A percentile compares a stretch with the other conserved stretches of the same genome.
phyloP scores from a whole-genome alignment of 92 coral and sea anemone genomes.

The Palythoa caribaeorum region DNA sequence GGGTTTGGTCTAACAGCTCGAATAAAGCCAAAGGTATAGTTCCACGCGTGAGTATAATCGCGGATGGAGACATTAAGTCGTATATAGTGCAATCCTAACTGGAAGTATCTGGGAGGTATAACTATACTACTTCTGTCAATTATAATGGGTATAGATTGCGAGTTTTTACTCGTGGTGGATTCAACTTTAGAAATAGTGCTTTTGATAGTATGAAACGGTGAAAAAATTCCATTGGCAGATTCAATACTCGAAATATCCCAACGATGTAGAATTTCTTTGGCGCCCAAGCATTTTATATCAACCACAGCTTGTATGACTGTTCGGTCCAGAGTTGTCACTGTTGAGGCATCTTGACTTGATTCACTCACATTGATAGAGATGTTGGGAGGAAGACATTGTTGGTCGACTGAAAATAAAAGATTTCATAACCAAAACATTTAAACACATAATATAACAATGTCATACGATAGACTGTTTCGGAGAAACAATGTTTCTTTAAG shows the following conservation, averaged over 20 bases:
- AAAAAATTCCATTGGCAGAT: neutral
- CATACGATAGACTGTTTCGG: too few relatives aligned
- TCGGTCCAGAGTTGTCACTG: constrained; percentile 54
- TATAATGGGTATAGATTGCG: constrained; percentile 31
- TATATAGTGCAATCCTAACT: constrained; percentile 64
- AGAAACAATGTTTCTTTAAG: too few relatives aligned
- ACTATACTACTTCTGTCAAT: constrained; percentile 41
- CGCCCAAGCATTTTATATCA: constrained; percentile 50
- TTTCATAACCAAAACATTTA: too few relatives aligned
- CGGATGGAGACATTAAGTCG: constrained; percentile 59
- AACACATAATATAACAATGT: too few relatives aligned
- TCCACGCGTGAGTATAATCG: constrained; percentile 65
- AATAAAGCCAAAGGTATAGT: constrained; percentile 76
- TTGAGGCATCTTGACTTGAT: constrained; percentile 31
- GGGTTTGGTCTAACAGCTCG: constrained; percentile 65
- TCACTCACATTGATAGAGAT: constrained; percentile 64
- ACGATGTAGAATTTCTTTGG: constrained; percentile 32
- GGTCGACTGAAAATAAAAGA: constrained; percentile 62
- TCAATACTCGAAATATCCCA: constrained; percentile 64
- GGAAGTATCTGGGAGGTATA: constrained; percentile 44
- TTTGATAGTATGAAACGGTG: constrained; percentile 10
- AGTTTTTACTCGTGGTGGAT: constrained; percentile 32
- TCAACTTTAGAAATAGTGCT: constrained; percentile 38
- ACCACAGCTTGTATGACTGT: constrained; percentile 58
- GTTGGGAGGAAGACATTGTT: constrained; percentile 73